phyloP scores from a whole-genome alignment of 2,888 invertebrate species.

The Aricia artaxerxes region DNA sequence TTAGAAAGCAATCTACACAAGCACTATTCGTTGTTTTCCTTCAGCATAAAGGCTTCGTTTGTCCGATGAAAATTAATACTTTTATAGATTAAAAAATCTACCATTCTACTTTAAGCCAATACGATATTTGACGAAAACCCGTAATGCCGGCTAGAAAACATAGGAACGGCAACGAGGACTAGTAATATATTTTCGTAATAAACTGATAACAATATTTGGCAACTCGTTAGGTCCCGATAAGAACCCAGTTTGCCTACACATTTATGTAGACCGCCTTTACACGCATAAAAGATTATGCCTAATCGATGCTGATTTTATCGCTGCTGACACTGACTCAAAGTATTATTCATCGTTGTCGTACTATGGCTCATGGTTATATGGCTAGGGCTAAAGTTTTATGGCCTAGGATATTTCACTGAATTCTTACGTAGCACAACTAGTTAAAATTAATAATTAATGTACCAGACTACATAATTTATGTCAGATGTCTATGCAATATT shows the following conservation, averaged over 20 bases:
- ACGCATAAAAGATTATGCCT: background rate
- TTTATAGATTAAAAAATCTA: background rate
- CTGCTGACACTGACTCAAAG: background rate
- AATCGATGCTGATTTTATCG: background rate
- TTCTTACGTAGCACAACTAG: no score
- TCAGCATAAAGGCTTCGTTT: no score
- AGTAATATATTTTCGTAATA: conserved; percentile 18
- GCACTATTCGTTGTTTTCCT: no score
- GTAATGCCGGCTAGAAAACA: background rate
- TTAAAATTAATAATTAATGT: no score
- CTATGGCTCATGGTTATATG: background rate
- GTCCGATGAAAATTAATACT: no score
- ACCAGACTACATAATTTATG: no score
- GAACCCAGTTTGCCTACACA: background rate
- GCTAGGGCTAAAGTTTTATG: no score
- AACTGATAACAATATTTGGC: conserved; percentile 21
- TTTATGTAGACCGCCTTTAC: conserved; percentile 1
- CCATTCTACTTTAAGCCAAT: background rate
- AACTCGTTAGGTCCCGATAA: conserved; percentile 13
- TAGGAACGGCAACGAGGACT: background rate
- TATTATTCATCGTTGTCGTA: background rate
- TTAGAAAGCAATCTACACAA: no score
- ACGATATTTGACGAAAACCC: background rate
- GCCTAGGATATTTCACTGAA: no score
- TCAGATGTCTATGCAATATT: no score